Base-by-base conservation (phyloP, 30 jellyfish, hydroid and myxozoan genomes). In the Aurelia coerulea region DNA sequence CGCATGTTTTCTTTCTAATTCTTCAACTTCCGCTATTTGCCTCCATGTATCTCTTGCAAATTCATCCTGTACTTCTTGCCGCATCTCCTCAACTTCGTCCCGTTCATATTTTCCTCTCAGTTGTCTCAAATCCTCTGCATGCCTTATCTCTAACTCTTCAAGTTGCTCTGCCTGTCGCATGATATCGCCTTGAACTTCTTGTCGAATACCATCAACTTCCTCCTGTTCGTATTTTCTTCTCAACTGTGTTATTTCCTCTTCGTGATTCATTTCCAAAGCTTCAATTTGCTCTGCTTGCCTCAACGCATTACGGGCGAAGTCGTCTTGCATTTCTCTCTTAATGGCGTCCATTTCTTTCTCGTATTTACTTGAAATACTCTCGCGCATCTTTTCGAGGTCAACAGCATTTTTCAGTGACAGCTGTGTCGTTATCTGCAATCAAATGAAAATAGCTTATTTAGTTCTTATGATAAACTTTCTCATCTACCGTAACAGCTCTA, bases 251-350 rank as follows among this genome's bases (percentile, higher is more conserved):
- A 68, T 35, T 41, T 84, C 93, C 62, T 62, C 87, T 19, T 65
- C 81, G 11, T 62, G 87, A 14, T 65, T 59, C 8, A 84, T 54
- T 60, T 84, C 93, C 65, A 84, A 8, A 11, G 73, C 93, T 62
- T 84, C 93, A 32, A 84, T 72, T 33, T 84, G 76, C 8, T 83
- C 93, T 1, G 93, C 93, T 32, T 84, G 93, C 35, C 93, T 62
- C 18, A 84, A 29, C 2, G 93, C 87, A 52, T 84, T 84, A 14
- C 60, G 76, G 49, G 73, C 81, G 65, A 65, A 87, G 34, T 87
- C 96, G 3, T 70, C 54, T 65, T 87, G 96, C 83, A 87, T 72
- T 68, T 87, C 96, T 10, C 52, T 37, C 70, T 71, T 77, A 63
- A 87, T 35, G 29, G 96, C 90, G 14, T 87, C 96, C 41, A 87